Percentiles rank a stretch among this genome's conserved stretches.
Evolutionary conservation across 2,113 vertebrate species (phyloP).

Genomic region (Argyrosomus japonicus): DNA sequence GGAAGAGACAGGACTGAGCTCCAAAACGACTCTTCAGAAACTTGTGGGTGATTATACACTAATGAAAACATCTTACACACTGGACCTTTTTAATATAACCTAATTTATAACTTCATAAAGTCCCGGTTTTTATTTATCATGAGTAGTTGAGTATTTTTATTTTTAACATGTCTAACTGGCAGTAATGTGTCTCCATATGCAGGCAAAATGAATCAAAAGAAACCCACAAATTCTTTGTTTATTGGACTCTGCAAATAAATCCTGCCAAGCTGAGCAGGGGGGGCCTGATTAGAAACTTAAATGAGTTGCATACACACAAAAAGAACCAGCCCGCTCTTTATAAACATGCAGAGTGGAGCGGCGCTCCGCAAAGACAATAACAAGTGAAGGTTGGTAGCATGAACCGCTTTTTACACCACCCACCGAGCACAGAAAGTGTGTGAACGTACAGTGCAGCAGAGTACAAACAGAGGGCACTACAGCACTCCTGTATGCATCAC

Average conservation of each 20-base stretch:
- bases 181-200: background rate
- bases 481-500: constrained; percentile 52
- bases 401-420: constrained; percentile 20
- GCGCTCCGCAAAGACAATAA: constrained; percentile 6
- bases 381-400: constrained; percentile 16
- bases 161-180: background rate
- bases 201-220: constrained; percentile 4
- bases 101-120: no score
- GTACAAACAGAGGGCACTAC: constrained; percentile 73
- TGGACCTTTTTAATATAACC: no score
- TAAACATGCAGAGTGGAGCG: constrained; percentile 5
- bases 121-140: background rate
- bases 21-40: no score
- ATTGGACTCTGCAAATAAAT: background rate
- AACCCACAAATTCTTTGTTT: constrained; percentile 5
- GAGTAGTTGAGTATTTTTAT: background rate
- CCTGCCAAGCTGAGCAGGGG: background rate
- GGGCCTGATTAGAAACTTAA: background rate
- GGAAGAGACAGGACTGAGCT: no score
- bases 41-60: no score
- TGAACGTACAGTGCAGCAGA: constrained; percentile 35
- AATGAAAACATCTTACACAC: no score
- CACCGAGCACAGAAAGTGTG: constrained; percentile 34
- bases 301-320: background rate
- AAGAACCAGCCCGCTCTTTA: background rate